A percentile compares a stretch with the other conserved stretches of the same genome.
phyloP scores from a whole-genome alignment of 2,797 vertebrate genomes.

The Pseudochaenichthys georgianus region DNA sequence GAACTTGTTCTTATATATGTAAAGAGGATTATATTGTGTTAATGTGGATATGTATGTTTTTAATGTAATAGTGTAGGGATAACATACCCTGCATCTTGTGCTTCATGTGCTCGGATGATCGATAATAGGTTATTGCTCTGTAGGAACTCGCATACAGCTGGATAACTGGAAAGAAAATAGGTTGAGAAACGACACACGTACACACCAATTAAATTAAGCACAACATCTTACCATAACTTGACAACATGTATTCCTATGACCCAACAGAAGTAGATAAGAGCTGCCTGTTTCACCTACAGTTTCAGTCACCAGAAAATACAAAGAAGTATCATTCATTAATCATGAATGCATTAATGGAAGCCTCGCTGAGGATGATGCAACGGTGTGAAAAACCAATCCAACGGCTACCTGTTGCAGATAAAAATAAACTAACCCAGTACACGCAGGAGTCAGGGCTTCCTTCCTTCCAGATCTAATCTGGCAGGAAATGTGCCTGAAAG shows the following conservation, averaged over 20 bases:
- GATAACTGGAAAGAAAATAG: slow-evolving; percentile 87
- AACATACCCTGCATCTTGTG: slow-evolving; percentile 97
- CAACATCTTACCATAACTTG: not conserved
- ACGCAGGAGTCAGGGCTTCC: slow-evolving; percentile 33
- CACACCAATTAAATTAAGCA: slow-evolving; percentile 15
- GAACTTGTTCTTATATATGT: slow-evolving; percentile 10
- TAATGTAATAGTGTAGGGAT: not conserved
- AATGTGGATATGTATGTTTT: slow-evolving; percentile 10
- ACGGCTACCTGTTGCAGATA: slow-evolving; percentile 46
- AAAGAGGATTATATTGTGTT: slow-evolving; percentile 23
- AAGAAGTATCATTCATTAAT: slow-evolving; percentile 55
- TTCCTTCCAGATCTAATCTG: slow-evolving; percentile 36
- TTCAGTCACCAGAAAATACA: slow-evolving; percentile 30
- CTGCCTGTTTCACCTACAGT: slow-evolving; percentile 22
- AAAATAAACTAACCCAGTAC: slow-evolving; percentile 36
- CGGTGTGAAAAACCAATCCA: slow-evolving; percentile 57
- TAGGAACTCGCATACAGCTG: slow-evolving; percentile 98
- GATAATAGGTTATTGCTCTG: slow-evolving; percentile 99
- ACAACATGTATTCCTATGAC: not conserved
- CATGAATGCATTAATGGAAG: slow-evolving; percentile 60
- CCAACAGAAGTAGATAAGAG: not conserved
- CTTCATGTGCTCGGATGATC: slow-evolving; percentile 98
- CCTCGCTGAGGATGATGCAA: slow-evolving; percentile 65
- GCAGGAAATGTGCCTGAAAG: slow-evolving; percentile 45
- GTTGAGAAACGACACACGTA: slow-evolving; percentile 3